Evolutionary conservation across 1,140 invertebrate species (phyloP).

Genomic region (Drosophila sechellia): DNA sequence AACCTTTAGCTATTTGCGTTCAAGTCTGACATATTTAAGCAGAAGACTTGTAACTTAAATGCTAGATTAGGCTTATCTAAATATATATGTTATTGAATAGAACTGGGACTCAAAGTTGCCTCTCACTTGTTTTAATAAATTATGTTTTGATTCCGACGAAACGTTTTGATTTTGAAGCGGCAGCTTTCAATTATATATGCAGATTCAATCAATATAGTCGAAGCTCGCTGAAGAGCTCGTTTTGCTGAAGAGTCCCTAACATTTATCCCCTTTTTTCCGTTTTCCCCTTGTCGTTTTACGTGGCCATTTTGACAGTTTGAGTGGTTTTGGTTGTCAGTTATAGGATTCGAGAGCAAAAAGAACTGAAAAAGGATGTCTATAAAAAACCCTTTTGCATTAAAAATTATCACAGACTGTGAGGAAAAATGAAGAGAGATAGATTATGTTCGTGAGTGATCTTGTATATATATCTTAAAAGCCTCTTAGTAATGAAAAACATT

Average conservation of each 20-base stretch:
- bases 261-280: conserved; percentile 9
- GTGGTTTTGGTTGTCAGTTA: conserved; percentile 68
- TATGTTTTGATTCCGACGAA: neutral
- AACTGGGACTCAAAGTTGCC: neutral
- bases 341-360: conserved; percentile 12
- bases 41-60: neutral
- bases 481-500: neutral
- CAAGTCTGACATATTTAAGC: neutral
- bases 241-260: conserved; percentile 17
- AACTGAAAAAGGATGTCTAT: conserved; percentile 39
- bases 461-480: neutral
- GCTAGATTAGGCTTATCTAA: neutral
- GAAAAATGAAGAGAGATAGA: too few relatives aligned
- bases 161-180: conserved; percentile 49
- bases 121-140: neutral
- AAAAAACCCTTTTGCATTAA: conserved; percentile 56
- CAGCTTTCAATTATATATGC: conserved; percentile 59
- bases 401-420: conserved; percentile 10
- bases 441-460: neutral
- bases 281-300: conserved; percentile 7
- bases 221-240: conserved; percentile 9
- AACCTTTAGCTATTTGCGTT: neutral
- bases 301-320: conserved; percentile 68
- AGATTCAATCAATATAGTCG: conserved; percentile 62
- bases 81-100: neutral